Percentiles rank a stretch among this genome's conserved stretches.
phyloP scores from a whole-genome alignment of 2,888 invertebrate genomes.

The Abrostola tripartita region DNA sequence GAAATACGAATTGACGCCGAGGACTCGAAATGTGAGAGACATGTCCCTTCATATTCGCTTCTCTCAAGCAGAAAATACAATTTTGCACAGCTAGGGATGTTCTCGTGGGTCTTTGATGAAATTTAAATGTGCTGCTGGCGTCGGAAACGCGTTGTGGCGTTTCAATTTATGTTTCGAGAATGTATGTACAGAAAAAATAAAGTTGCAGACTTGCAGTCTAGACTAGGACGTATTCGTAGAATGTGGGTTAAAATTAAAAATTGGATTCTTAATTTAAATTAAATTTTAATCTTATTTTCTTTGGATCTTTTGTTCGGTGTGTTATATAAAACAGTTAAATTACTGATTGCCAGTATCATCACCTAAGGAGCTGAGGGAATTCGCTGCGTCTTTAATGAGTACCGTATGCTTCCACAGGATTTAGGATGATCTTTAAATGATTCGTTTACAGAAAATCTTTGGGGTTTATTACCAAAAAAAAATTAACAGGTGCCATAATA shows the following conservation, averaged over 20 bases:
- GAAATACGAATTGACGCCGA: conserved; percentile 51
- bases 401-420: too few relatives aligned
- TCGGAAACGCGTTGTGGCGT: conserved; percentile 66
- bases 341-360: too few relatives aligned
- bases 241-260: not conserved
- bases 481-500: too few relatives aligned
- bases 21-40: conserved; percentile 54
- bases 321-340: not conserved
- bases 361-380: too few relatives aligned
- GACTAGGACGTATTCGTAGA: conserved; percentile 13
- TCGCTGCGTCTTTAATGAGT: too few relatives aligned
- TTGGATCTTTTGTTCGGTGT: not conserved
- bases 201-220: conserved; percentile 28
- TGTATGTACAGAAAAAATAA: conserved; percentile 31
- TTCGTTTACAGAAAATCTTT: too few relatives aligned
- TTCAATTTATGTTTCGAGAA: conserved; percentile 69
- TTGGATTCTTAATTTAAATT: conserved; percentile 11
- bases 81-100: conserved; percentile 65
- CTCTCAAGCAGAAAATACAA: conserved; percentile 72
- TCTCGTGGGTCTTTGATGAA: conserved; percentile 69
- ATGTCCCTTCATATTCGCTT: conserved; percentile 63
- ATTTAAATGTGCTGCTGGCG: conserved; percentile 68
- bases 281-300: not conserved
- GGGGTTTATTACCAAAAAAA: not conserved
- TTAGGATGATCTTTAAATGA: too few relatives aligned